A percentile compares a stretch with the other conserved stretches of the same genome.
Conservation (phyloP, 2,888 invertebrate genomes). For the Eulithis testata region DNA sequence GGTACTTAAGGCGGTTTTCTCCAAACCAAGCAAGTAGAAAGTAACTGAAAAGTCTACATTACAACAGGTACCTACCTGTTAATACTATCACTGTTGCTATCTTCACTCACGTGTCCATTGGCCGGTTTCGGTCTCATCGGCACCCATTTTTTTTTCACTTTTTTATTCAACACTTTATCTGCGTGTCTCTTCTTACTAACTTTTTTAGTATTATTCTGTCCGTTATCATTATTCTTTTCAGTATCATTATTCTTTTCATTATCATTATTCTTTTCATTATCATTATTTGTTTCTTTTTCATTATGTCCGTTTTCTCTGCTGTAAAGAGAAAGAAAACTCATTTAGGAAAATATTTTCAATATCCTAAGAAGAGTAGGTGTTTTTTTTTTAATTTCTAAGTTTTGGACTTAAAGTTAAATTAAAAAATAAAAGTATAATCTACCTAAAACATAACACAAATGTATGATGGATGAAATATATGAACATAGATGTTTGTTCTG, state of each 20-base stretch:
- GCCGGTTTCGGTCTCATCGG: constrained; percentile 17
- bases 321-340: not conserved
- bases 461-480: too few relatives aligned
- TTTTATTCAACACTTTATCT: constrained; percentile 24
- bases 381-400: too few relatives aligned
- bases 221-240: constrained; percentile 7
- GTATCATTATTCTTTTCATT: constrained; percentile 3
- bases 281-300: too few relatives aligned
- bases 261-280: constrained; percentile 2
- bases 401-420: too few relatives aligned
- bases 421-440: too few relatives aligned
- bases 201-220: not conserved
- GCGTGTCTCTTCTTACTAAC: constrained; percentile 9
- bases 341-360: not conserved
- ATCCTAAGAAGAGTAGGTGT: too few relatives aligned
- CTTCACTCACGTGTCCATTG: constrained; percentile 17
- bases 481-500: too few relatives aligned
- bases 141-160: constrained; percentile 29
- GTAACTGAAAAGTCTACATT: too few relatives aligned
- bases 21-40: too few relatives aligned
- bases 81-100: constrained; percentile 36
- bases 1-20: too few relatives aligned
- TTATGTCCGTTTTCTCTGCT: constrained; percentile 5
- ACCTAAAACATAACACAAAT: too few relatives aligned
- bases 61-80: too few relatives aligned